Percentiles rank a stretch among this genome's conserved stretches.
Conservation (phyloP, 2,888 invertebrate genomes). For the Perdita meconis region DNA sequence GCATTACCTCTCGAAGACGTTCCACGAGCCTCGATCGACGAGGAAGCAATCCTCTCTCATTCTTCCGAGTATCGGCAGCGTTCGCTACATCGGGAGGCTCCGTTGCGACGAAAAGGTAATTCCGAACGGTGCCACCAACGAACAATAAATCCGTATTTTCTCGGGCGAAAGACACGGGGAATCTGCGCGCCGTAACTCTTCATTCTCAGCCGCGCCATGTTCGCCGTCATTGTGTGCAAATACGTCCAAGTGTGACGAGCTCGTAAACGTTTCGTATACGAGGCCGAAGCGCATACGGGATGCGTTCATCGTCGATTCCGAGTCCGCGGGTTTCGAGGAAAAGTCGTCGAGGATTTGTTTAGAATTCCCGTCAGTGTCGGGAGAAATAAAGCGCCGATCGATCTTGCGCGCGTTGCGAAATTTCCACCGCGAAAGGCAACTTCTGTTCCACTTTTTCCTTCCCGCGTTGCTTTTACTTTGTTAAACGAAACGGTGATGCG, state of each 20-base stretch:
- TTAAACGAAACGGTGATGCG: too few relatives aligned
- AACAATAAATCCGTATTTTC: conserved; percentile 16
- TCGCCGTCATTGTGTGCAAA: conserved; percentile 34
- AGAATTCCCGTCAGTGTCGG: conserved; percentile 4
- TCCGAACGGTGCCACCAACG: conserved; percentile 17
- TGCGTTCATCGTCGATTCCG: conserved; percentile 1
- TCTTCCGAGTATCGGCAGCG: conserved; percentile 29
- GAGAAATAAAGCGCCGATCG: conserved; percentile 9
- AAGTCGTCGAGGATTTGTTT: conserved; percentile 5
- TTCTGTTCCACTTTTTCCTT: too few relatives aligned
- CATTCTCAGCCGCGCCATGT: conserved; percentile 30
- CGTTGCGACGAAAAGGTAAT: conserved; percentile 30
- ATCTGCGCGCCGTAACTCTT: conserved; percentile 59
- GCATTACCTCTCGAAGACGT: background rate
- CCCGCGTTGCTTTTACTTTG: too few relatives aligned
- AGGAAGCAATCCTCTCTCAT: background rate
- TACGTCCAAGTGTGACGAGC: conserved; percentile 36
- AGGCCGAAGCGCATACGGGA: background rate
- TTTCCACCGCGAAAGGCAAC: background rate
- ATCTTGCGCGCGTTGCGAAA: background rate
- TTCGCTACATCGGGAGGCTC: conserved; percentile 44
- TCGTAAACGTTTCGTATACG: conserved; percentile 50
- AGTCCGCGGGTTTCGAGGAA: conserved; percentile 5
- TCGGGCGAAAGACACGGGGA: conserved; percentile 42
- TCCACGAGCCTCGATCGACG: background rate